Base-by-base conservation (phyloP, 2,888 invertebrate species). In the Drosophila kambysellisi region DNA sequence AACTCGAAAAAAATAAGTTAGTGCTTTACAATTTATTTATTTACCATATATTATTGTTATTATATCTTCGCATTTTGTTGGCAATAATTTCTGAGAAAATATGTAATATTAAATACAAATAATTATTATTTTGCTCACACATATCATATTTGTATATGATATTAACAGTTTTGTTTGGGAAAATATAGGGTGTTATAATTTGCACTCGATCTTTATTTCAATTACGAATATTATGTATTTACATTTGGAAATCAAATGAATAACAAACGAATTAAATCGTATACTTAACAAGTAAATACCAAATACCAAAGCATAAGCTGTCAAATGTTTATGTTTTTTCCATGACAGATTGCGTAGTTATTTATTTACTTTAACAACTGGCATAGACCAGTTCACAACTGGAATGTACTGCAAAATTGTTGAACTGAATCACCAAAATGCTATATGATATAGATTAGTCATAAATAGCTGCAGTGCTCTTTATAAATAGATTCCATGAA, bases 261-360 rank as follows among this genome's bases (percentile, higher is more conserved):
- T 43, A 48, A 43, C 48, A 62, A 52, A 54, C 39, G 48, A 51
- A 67, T 53, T 39, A 68, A 48, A 51, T 50, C 50, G 53, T 33
- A 39, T 61, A 9, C 35, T 76, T 62, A 59, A 59, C 73, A 76
- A 61, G 33, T 58, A 52, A 58, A 41, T 51, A 61, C 30, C 57
- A 67, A 20, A 57, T 52, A 20, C 17, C 1, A 20, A 0, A 25
- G n/a, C 43, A 52, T 37, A n/a, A 43, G 39, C 5, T 30, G 35
- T 25, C 46, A 41, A 58, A 0, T 46, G 25, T n/a, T 59, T 20
- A 12, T 30, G 35, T 39, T 9, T 61, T 76, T 76, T 61, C 58
- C 73, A 54, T 41, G 53, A 65, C 64, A 54, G 17, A 39, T 58
- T 35, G 11, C n/a, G 50, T 9, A 43, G 58, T 37, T 50, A 25